These are phyloP conservation scores for Rhinoderma darwinii DNA, from an alignment of 2,113 vertebrate genomes.

Conservation along the genomic window DNA sequence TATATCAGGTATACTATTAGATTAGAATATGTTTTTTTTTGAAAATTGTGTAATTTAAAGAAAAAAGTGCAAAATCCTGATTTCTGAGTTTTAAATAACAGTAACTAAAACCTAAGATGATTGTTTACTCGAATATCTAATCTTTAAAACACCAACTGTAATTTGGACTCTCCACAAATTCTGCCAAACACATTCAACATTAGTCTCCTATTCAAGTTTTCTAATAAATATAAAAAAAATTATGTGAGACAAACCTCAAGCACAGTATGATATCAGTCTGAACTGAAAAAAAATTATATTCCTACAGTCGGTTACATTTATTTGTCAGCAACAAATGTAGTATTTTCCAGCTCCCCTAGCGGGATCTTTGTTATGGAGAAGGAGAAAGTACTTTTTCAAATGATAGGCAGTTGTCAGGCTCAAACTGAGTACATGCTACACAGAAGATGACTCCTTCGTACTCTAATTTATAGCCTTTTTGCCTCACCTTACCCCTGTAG, in stretches of 20 bases:
- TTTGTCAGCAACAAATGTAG: not conserved
- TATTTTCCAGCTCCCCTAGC: not conserved
- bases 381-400: slow-evolving; percentile 23
- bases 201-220: not conserved
- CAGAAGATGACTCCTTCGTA: not conserved
- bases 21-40: too few relatives aligned
- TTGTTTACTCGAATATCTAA: too few relatives aligned
- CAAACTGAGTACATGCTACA: slow-evolving; percentile 30
- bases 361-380: slow-evolving; percentile 9
- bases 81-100: too few relatives aligned
- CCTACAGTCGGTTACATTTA: not conserved
- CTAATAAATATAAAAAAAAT: not conserved
- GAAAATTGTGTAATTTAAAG: too few relatives aligned
- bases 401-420: not conserved
- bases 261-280: not conserved
- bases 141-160: too few relatives aligned
- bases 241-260: not conserved
- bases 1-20: too few relatives aligned
- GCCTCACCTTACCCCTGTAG: slow-evolving; percentile 2
- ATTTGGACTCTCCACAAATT: not conserved
- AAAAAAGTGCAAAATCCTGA: too few relatives aligned
- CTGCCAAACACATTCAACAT: not conserved
- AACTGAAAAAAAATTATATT: not conserved
- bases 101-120: too few relatives aligned
- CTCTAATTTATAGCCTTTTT: slow-evolving; percentile 17